These are phyloP conservation scores for Caenorhabditis sp. DNA, from an alignment of 2,888 invertebrate genomes.

Conservation along the genomic window DNA sequence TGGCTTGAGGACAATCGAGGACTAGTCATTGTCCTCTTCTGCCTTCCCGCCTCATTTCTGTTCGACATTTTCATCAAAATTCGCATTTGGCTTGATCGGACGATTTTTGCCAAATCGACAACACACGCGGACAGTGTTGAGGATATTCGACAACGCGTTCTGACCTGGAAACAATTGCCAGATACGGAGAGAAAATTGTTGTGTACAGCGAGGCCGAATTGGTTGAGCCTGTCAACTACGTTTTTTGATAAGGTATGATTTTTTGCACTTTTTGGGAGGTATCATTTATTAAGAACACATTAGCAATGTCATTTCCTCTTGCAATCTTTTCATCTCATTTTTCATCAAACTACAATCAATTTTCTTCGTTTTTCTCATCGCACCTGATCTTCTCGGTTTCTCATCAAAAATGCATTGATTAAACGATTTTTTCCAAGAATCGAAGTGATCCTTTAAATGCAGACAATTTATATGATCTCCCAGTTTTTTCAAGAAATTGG, in stretches of 20 bases:
- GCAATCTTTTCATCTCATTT: too few relatives aligned
- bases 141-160: conserved; percentile 55
- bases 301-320: too few relatives aligned
- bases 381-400: too few relatives aligned
- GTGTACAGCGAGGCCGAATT: conserved; percentile 79
- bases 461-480: too few relatives aligned
- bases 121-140: conserved; percentile 64
- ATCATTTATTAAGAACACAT: too few relatives aligned
- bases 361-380: too few relatives aligned
- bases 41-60: conserved; percentile 78
- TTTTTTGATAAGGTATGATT: conserved; percentile 76
- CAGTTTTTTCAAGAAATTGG: too few relatives aligned
- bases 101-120: conserved; percentile 36
- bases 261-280: neutral
- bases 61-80: conserved; percentile 61
- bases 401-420: too few relatives aligned
- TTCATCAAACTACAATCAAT: too few relatives aligned
- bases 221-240: conserved; percentile 79
- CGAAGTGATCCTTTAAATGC: too few relatives aligned
- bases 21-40: conserved; percentile 77
- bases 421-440: too few relatives aligned
- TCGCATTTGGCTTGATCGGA: conserved; percentile 54
- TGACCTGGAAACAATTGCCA: conserved; percentile 71
- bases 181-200: conserved; percentile 74
- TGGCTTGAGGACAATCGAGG: conserved; percentile 67